Conservation (phyloP, 2,113 vertebrate species). For the Rallus limicola region DNA sequence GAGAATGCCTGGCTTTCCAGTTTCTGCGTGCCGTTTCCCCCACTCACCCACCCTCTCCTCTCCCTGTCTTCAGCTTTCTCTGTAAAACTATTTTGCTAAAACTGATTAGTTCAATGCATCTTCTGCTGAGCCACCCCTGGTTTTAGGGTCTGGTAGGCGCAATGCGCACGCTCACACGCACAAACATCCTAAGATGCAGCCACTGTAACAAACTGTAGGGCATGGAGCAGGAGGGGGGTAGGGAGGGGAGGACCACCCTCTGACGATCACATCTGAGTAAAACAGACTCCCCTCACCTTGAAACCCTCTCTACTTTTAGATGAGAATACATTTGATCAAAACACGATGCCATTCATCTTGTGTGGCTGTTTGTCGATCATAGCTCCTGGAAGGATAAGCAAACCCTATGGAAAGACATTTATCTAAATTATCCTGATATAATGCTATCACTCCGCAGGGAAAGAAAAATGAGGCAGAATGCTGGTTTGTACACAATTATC, state of each 20-base stretch:
- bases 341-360: slow-evolving; percentile 52
- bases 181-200: neutral
- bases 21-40: neutral
- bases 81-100: neutral
- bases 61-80: neutral
- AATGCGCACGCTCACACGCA: neutral
- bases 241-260: slow-evolving; percentile 12
- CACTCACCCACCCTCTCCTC: neutral
- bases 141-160: neutral
- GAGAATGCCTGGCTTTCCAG: neutral
- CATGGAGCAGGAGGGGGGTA: neutral
- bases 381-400: slow-evolving; percentile 74
- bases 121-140: neutral
- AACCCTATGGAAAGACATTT: slow-evolving; percentile 68
- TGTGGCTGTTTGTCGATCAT: slow-evolving; percentile 75
- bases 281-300: slow-evolving; percentile 30
- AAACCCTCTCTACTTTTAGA: slow-evolving; percentile 47
- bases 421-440: slow-evolving; percentile 82
- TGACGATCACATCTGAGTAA: slow-evolving; percentile 29
- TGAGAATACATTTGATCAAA: slow-evolving; percentile 64
- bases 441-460: slow-evolving; percentile 42
- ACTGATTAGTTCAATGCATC: neutral
- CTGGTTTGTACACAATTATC: slow-evolving; percentile 30
- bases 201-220: neutral
- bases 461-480: slow-evolving; percentile 70